Conservation (phyloP, 2,113 vertebrate genomes). For the Corythornis madagascariensis region DNA sequence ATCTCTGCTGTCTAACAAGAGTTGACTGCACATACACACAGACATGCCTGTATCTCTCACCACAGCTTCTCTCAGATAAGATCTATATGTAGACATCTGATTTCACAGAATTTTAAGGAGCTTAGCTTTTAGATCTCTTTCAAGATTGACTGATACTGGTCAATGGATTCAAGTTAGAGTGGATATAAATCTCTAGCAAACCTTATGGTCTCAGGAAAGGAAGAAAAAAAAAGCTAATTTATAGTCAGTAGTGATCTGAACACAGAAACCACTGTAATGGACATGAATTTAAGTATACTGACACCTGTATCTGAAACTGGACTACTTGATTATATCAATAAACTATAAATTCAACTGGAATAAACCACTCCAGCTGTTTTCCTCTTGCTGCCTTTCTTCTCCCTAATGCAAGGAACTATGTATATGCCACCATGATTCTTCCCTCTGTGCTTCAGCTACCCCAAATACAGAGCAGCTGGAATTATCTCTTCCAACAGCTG, state of each 20-base stretch:
- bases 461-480: neutral
- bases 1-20: neutral
- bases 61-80: neutral
- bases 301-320: neutral
- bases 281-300: neutral
- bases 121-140: neutral
- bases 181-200: neutral
- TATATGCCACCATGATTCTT: neutral
- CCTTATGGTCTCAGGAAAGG: neutral
- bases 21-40: neutral
- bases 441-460: neutral
- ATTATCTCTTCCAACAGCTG: conserved; percentile 30
- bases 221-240: neutral
- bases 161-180: neutral
- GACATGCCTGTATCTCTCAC: neutral
- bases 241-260: neutral
- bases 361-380: neutral
- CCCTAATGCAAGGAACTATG: neutral
- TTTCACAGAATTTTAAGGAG: neutral
- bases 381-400: neutral
- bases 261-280: neutral
- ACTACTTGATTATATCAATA: neutral
- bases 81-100: neutral
- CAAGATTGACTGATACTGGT: neutral
- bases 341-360: neutral